Evolutionary conservation across 2,888 invertebrate genomes (phyloP).

Genomic region (Nezara viridula): DNA sequence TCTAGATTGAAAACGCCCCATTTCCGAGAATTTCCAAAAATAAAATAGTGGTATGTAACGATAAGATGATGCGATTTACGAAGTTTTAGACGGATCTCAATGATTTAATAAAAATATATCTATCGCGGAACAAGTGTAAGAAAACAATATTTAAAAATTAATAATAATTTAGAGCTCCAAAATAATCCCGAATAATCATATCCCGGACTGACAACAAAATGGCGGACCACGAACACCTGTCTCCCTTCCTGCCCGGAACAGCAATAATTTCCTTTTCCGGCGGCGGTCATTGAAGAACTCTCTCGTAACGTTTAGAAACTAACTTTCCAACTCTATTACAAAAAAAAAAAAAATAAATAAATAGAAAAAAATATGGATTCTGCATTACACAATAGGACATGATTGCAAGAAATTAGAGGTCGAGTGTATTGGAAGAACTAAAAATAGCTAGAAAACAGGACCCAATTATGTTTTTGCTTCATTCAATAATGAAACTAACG

Average conservation of each 20-base stretch:
- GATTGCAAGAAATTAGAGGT: neutral
- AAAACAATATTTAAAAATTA: too few species aligned
- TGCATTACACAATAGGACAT: neutral
- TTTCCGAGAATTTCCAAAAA: too few species aligned
- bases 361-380: neutral
- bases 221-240: neutral
- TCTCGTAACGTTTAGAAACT: constrained; percentile 31
- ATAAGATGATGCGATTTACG: too few species aligned
- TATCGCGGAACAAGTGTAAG: too few species aligned
- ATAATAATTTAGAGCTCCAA: neutral
- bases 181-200: neutral
- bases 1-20: too few species aligned
- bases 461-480: too few species aligned
- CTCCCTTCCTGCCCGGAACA: constrained; percentile 28
- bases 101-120: too few species aligned
- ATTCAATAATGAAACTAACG: too few species aligned
- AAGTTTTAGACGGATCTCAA: too few species aligned
- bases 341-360: too few species aligned
- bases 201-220: neutral
- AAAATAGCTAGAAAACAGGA: neutral
- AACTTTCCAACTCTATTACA: neutral
- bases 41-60: too few species aligned
- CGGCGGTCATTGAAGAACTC: neutral
- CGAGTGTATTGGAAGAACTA: neutral
- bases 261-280: constrained; percentile 37